A percentile compares a stretch with the other conserved stretches of the same genome.
These are phyloP conservation scores for Hoplostethus mediterraneus DNA, from an alignment of 2,797 vertebrate species.

Conservation along the genomic window DNA sequence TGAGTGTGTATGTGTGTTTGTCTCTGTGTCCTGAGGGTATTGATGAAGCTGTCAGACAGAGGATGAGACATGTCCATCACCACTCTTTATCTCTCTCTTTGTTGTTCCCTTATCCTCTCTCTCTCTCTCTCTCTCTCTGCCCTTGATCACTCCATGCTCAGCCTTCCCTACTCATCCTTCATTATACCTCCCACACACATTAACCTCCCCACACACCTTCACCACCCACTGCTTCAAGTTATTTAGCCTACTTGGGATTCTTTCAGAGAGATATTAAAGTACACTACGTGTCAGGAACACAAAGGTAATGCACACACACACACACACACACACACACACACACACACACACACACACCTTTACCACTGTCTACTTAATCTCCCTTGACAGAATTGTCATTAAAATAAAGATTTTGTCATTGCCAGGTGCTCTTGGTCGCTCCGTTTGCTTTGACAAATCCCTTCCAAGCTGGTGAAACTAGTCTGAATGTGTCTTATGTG, in stretches of 20 bases:
- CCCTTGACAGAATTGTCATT: not conserved
- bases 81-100: constrained; percentile 65
- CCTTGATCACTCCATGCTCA: constrained; percentile 67
- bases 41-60: constrained; percentile 84
- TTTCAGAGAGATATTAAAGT: constrained; percentile 7
- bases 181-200: constrained; percentile 48
- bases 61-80: constrained; percentile 86
- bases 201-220: constrained; percentile 40
- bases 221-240: constrained; percentile 29
- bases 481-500: too few species aligned
- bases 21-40: constrained; percentile 80
- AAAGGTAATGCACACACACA: not conserved
- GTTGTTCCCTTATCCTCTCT: constrained; percentile 53
- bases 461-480: too few species aligned
- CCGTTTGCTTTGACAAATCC: too few species aligned
- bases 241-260: constrained; percentile 15
- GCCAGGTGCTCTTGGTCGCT: too few species aligned
- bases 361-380: not conserved
- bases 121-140: constrained; percentile 23
- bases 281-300: not conserved
- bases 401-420: too few species aligned
- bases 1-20: constrained; percentile 26
- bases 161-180: constrained; percentile 53
- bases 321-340: not conserved
- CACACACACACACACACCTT: not conserved